Base-by-base conservation (phyloP, 2,113 vertebrate genomes). In the Pteronura brasiliensis region DNA sequence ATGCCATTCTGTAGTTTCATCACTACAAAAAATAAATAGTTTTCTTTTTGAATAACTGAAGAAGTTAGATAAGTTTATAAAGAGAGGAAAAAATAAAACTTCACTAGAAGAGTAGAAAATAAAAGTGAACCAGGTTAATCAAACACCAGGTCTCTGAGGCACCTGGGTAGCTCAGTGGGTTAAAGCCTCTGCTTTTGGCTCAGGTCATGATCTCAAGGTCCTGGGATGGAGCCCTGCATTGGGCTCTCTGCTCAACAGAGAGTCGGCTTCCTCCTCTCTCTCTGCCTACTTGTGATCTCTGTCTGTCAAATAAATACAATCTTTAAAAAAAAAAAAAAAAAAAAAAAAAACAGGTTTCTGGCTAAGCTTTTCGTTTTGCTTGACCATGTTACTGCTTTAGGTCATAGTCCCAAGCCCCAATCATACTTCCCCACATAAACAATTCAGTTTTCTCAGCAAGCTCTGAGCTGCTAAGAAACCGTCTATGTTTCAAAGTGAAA, bases 261-360 rank as follows among this genome's bases (percentile, higher is more conserved):
- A 52, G 49, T 4, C 49, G 1, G 49, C 49, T 52, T 52, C 49
- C 49, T 52, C 49, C 49, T 52, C 49, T 52, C 49, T 17, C 49
- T 52, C 49, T 52, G 14, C 49, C 49, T 52, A 52, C 15, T 52
- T 52, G 49, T 52, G 49, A 17, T 52, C 49, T 52, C 49, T 17
- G 4, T 52, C 49, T 52, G 49, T 17, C 49, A 52, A 52, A 52
- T 52, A 52, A 52, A 52, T 52, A 52, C 17, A 52, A 52, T 52
- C 49, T 52, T 52, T n/a, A n/a, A n/a, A n/a, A n/a, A n/a, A 3
- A 49, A 17, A 52, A 52, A 49, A 49, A 15, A 52, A 49, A 14
- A 49, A 14, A 52, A 93, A 94, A 98, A 98, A 98, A 98, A 98
- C 97, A 8, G 97, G 88, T 97, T 98, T 98, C 93, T 96, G 97